A percentile compares a stretch with the other conserved stretches of the same genome.
These are phyloP conservation scores for Onychomys torridus DNA, from an alignment of 2,797 vertebrate genomes.

Conservation along the genomic window DNA sequence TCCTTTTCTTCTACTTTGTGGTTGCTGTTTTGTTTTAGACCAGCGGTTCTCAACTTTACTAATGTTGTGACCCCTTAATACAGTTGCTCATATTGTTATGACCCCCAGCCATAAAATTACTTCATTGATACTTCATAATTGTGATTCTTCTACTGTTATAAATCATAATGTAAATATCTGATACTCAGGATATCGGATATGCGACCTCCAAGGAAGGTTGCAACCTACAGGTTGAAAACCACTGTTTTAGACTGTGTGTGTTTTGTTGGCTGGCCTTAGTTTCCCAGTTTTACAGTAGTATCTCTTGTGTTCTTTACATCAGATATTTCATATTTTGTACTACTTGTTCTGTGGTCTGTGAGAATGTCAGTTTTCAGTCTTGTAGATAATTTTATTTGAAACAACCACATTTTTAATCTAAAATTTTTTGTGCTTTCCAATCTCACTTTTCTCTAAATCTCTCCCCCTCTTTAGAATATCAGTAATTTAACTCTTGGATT, in stretches of 20 bases:
- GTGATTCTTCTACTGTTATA: neutral
- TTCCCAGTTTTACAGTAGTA: neutral
- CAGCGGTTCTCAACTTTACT: neutral
- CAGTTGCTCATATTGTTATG: neutral
- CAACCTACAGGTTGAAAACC: neutral
- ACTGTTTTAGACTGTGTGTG: neutral
- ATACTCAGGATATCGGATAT: too few species aligned
- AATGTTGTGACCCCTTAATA: neutral
- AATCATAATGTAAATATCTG: neutral
- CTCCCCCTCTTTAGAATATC: neutral
- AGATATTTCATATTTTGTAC: neutral
- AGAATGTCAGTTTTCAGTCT: neutral
- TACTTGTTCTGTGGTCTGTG: neutral
- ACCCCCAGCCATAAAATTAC: neutral
- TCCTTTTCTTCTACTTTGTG: neutral
- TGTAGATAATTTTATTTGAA: constrained; percentile 12
- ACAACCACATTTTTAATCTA: neutral
- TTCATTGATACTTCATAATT: neutral
- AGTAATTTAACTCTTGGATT: neutral
- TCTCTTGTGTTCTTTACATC: neutral
- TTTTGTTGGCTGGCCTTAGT: neutral
- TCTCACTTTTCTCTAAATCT: neutral
- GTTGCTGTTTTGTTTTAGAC: neutral
- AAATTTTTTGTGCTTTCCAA: constrained; percentile 25
- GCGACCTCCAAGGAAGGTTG: neutral